Percentiles rank a stretch among this genome's conserved stretches.
phyloP scores from a whole-genome alignment of 2,888 invertebrate species.

The Leptarthrus brevirostris region DNA sequence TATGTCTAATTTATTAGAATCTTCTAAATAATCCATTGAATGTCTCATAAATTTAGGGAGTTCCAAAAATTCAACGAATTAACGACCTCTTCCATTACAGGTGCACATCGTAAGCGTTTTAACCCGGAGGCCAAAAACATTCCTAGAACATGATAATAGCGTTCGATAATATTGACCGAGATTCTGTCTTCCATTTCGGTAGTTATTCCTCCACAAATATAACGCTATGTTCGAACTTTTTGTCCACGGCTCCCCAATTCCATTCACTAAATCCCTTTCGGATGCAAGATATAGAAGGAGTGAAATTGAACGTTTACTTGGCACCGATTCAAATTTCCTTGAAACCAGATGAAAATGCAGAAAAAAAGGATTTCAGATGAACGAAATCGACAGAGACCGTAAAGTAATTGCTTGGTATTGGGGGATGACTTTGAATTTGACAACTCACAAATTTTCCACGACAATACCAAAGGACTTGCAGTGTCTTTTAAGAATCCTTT shows the following conservation, averaged over 20 bases:
- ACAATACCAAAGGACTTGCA: constrained; percentile 4
- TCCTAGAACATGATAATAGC: no score
- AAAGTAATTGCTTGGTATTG: background rate
- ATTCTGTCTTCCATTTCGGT: no score
- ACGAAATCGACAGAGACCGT: background rate
- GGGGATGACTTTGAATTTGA: background rate
- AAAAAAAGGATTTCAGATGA: background rate
- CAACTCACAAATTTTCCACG: constrained; percentile 3
- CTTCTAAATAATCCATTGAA: no score
- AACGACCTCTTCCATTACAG: no score
- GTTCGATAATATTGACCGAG: no score
- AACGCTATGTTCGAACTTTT: background rate
- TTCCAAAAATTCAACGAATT: no score
- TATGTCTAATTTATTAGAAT: no score
- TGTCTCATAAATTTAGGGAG: no score
- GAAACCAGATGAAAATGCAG: constrained; percentile 12
- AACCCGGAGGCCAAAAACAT: no score
- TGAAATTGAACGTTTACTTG: constrained; percentile 15
- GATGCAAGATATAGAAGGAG: background rate
- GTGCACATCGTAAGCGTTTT: no score
- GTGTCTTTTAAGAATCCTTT: background rate
- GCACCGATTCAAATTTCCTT: constrained; percentile 23
- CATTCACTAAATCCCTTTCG: background rate
- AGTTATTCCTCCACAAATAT: no score
- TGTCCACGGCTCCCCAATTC: background rate